Percentiles rank a stretch among this genome's conserved stretches.
Evolutionary conservation across 2,888 invertebrate species (phyloP).

Genomic region (Stenurella melanura): DNA sequence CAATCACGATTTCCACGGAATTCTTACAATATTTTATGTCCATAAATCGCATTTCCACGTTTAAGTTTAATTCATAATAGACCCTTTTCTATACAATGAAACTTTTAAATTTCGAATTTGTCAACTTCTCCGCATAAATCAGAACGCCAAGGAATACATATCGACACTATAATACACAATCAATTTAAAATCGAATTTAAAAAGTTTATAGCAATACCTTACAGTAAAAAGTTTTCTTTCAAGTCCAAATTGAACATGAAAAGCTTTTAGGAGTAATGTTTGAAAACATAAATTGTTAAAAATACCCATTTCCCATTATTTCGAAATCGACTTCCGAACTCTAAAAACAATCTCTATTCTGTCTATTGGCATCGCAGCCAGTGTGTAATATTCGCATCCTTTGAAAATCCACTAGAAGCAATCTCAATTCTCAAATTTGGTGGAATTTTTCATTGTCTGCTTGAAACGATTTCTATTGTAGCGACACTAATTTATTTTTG

Average conservation of each 20-base stretch:
- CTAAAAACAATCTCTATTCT: slow-evolving; percentile 40
- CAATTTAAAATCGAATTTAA: slow-evolving; percentile 40
- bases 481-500: slow-evolving; percentile 53
- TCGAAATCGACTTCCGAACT: slow-evolving; percentile 40
- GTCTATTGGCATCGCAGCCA: slow-evolving; percentile 30
- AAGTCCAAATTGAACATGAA: slow-evolving; percentile 44
- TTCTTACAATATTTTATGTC: background rate
- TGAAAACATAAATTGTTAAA: slow-evolving; percentile 42
- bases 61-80: background rate
- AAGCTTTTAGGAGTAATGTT: slow-evolving; percentile 37
- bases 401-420: slow-evolving; percentile 32
- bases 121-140: slow-evolving; percentile 30
- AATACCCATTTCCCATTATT: slow-evolving; percentile 44
- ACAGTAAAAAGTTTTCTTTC: slow-evolving; percentile 43
- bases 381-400: slow-evolving; percentile 36
- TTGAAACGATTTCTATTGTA: slow-evolving; percentile 15
- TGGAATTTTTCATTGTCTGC: slow-evolving; percentile 38
- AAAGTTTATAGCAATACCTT: slow-evolving; percentile 40
- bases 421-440: slow-evolving; percentile 36
- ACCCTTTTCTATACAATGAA: slow-evolving; percentile 8
- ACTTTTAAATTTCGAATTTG: slow-evolving; percentile 11
- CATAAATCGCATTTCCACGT: background rate
- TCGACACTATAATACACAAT: slow-evolving; percentile 45
- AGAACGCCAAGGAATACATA: slow-evolving; percentile 33
- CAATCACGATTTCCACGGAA: background rate